Base-by-base conservation (phyloP, 2,113 vertebrate genomes). In the Sphaerodactylus townsendi region DNA sequence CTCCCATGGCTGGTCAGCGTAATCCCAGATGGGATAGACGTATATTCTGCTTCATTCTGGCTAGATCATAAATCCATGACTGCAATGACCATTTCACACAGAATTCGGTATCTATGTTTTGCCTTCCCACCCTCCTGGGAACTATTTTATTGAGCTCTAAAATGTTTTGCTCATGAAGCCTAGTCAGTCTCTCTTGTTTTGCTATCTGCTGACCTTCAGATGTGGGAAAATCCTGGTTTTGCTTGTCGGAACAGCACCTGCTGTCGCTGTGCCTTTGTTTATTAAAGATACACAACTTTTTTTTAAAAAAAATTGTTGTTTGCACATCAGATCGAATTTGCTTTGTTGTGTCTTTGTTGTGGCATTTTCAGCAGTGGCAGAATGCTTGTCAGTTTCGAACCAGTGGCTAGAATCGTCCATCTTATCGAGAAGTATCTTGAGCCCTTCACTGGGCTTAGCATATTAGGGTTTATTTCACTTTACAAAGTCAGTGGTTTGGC, bases 201-300 rank as follows among this genome's bases (percentile, higher is more conserved):
- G 21, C 81, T 56, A 19, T 1, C 46, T 70, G 5, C 35, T 6
- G 84, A 81, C 80, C 85, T 84, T 77, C 87, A 82, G 78, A 48
- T 37, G 10, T 79, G 86, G 0, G 6, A 86, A 87, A 59, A 19
- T 62, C 0, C 2, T 48, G 0, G 0, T 56, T 59, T 4, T 7
- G 15, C 3, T 89, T 82, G 2, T 41, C 53, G 62, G 44, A 0
- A 0, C 2, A 84, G n/a, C 65, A 86, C 85, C 85, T 83, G 88
- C 37, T 72, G 14, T 41, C 65, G 83, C 80, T 53, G 71, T 15
- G 0, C 1, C 4, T 83, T 65, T 35, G 0, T 28, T 65, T 5
- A 50, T 82, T 35, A 33, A 81, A 30, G n/a, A 41, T 33, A 64
- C 21, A 17, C 15, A 5, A 35, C 59, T 9, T 7, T 59, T 59